phyloP scores from a whole-genome alignment of 2,113 vertebrate species.

The Paratilapia polleni region DNA sequence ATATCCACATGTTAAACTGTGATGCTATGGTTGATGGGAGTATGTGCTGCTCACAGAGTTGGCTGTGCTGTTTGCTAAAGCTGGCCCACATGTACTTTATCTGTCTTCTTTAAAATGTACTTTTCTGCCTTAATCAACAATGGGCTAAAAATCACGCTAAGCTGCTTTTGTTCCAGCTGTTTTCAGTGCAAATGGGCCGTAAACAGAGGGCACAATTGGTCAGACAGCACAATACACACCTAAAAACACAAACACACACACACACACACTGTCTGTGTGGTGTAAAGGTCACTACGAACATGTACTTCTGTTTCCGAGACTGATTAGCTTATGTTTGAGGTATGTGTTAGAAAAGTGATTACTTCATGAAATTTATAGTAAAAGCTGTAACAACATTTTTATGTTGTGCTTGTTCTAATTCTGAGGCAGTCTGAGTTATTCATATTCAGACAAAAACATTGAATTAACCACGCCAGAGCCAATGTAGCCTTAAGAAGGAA shows the following conservation, averaged over 20 bases:
- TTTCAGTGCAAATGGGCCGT: slow-evolving; percentile 21
- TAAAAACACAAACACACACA: not conserved
- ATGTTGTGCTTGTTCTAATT: not conserved
- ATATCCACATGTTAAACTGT: not conserved
- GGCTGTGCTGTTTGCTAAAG: not conserved
- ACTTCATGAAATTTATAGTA: not conserved
- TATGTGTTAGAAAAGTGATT: not conserved
- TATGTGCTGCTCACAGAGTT: not conserved
- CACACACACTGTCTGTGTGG: not conserved
- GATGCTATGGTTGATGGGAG: not conserved
- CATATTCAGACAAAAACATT: slow-evolving; percentile 11
- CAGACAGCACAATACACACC: slow-evolving; percentile 1
- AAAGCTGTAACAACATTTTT: not conserved
- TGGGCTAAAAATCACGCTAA: slow-evolving; percentile 16
- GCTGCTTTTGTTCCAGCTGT: not conserved
- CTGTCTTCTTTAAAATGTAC: not conserved
- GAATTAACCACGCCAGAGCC: not conserved
- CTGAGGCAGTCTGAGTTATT: slow-evolving; percentile 18
- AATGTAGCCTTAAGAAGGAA: not conserved
- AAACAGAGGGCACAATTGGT: slow-evolving; percentile 13
- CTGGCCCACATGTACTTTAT: not conserved
- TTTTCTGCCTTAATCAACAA: slow-evolving; percentile 20
- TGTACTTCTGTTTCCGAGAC: not conserved
- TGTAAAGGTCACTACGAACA: not conserved
- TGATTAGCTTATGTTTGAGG: not conserved